Conservation (phyloP, 2,113 vertebrate species). For the Actenoides lindsayi region DNA sequence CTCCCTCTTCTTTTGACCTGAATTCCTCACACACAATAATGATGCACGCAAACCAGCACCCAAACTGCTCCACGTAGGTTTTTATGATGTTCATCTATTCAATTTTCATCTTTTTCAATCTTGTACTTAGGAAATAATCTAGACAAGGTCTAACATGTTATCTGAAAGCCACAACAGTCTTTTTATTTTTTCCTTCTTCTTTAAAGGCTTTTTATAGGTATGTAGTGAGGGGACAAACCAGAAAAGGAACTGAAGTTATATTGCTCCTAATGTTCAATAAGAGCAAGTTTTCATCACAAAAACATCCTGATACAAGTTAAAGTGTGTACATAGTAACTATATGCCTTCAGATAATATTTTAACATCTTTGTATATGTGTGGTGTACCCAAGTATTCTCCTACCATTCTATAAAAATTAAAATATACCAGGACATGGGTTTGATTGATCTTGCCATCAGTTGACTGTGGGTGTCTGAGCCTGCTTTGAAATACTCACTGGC, state of each 20-base stretch:
- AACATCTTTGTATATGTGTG: neutral
- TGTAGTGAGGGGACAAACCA: rapidly evolving
- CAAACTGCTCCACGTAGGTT: neutral
- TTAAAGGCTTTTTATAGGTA: neutral
- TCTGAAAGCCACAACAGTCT: neutral
- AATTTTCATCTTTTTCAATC: neutral
- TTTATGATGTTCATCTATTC: neutral
- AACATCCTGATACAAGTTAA: neutral
- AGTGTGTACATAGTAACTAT: neutral
- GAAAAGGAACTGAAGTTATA: neutral
- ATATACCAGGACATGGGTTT: neutral
- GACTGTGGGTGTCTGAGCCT: neutral
- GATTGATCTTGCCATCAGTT: neutral
- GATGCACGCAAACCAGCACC: neutral
- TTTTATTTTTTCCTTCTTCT: rapidly evolving
- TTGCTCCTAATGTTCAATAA: neutral
- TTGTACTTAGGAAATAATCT: neutral
- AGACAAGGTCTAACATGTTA: neutral
- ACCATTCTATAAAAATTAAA: neutral
- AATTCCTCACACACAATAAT: neutral
- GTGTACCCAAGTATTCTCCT: neutral
- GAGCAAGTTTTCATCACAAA: neutral
- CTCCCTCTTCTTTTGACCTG: neutral
- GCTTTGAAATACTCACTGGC: conserved; percentile 26
- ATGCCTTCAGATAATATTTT: neutral